Evolutionary conservation across 2,797 vertebrate genomes (phyloP).

Genomic region (Falco naumanni): DNA sequence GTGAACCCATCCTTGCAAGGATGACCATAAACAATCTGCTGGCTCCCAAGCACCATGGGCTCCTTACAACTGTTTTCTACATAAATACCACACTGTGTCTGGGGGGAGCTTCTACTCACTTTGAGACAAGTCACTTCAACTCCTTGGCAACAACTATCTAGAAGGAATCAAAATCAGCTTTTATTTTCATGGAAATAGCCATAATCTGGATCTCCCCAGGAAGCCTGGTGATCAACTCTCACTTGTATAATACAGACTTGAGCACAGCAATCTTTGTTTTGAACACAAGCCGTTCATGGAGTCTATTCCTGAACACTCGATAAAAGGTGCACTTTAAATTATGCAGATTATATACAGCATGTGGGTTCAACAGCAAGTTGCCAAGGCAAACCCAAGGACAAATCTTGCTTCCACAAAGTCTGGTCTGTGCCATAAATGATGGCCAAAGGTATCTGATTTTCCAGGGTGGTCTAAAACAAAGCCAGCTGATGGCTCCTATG

Average conservation of each 20-base stretch:
- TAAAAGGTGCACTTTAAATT: background rate
- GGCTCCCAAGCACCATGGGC: background rate
- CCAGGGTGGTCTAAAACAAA: background rate
- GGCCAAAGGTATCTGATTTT: background rate
- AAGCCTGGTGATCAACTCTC: background rate
- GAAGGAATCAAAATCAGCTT: background rate
- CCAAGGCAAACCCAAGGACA: background rate
- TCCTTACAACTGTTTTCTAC: background rate
- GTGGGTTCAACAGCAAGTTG: background rate
- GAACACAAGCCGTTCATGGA: background rate
- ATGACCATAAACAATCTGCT: background rate
- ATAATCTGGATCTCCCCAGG: background rate
- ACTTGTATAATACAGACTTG: background rate
- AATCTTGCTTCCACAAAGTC: background rate
- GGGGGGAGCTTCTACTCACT: background rate
- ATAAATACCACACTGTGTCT: background rate
- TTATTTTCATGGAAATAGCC: background rate
- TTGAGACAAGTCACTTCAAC: background rate
- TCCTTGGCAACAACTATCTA: background rate
- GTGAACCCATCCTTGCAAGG: background rate
- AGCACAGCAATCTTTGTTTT: background rate
- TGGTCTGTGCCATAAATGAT: background rate
- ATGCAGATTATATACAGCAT: background rate
- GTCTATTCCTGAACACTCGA: background rate
- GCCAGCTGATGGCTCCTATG: background rate